phyloP scores from a whole-genome alignment of 2,888 invertebrate genomes.

The Lasioglossum lativentre region DNA sequence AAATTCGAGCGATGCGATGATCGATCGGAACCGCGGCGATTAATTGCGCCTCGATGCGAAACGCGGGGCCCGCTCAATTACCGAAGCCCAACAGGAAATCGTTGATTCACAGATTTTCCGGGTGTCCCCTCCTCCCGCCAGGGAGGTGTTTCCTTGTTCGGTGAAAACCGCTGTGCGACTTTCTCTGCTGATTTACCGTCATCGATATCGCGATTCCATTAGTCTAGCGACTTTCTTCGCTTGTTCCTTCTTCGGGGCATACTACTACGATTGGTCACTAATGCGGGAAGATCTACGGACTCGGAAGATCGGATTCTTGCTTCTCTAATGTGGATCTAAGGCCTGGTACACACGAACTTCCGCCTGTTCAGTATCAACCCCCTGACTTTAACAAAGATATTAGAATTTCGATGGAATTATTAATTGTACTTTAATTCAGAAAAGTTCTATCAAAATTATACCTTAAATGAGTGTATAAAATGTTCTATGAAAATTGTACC shows the following conservation, averaged over 20 bases:
- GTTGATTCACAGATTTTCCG: conserved; percentile 34
- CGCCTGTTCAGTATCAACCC: neutral
- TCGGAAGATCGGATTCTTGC: conserved; percentile 12
- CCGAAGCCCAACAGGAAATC: neutral
- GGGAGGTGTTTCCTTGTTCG: conserved; percentile 37
- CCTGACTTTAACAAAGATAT: too few species aligned
- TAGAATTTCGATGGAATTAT: too few species aligned
- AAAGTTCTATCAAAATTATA: too few species aligned
- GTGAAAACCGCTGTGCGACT: conserved; percentile 40
- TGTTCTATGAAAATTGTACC: too few species aligned
- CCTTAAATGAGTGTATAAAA: too few species aligned
- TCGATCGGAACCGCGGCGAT: neutral
- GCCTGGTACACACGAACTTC: neutral
- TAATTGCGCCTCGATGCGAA: neutral
- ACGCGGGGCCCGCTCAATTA: neutral
- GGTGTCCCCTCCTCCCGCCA: neutral
- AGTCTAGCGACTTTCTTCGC: conserved; percentile 31
- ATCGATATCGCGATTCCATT: conserved; percentile 32
- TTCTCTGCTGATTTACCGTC: conserved; percentile 52
- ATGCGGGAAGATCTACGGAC: conserved; percentile 18
- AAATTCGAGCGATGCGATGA: neutral
- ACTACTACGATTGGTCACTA: neutral
- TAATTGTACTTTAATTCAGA: too few species aligned
- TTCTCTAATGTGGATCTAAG: conserved; percentile 6
- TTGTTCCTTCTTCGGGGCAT: conserved; percentile 13